These are phyloP conservation scores for Bombus breviceps DNA, from an alignment of 1,140 invertebrate species.

Conservation along the genomic window DNA sequence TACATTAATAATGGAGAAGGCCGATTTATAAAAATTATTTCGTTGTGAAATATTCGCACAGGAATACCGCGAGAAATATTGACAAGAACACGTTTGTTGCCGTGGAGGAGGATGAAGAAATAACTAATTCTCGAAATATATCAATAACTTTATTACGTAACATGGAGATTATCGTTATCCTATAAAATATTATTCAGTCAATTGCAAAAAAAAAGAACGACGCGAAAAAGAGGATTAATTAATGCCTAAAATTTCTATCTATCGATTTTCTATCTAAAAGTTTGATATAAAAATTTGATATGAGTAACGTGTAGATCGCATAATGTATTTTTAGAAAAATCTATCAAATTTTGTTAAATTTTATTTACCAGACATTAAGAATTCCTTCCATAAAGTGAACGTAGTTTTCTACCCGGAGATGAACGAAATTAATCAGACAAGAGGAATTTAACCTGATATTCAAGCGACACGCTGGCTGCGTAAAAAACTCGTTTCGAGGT, in stretches of 20 bases:
- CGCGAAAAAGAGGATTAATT: not conserved
- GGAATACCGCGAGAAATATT: not conserved
- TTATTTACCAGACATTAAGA: rapidly evolving
- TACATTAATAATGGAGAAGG: not conserved
- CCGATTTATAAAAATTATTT: not conserved
- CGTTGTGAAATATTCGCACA: not conserved
- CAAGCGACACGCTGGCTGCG: not conserved
- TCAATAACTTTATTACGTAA: not conserved
- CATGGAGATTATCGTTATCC: rapidly evolving
- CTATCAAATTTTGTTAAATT: not conserved
- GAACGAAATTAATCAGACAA: not conserved
- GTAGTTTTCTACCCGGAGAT: not conserved
- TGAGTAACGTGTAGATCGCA: not conserved
- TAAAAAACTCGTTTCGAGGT: not conserved
- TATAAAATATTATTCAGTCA: not conserved
- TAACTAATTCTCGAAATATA: not conserved
- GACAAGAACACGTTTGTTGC: not conserved
- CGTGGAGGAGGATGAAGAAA: not conserved
- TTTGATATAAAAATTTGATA: not conserved
- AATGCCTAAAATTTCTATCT: not conserved
- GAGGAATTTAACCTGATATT: not conserved
- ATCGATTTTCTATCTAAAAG: not conserved
- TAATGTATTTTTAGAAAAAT: not conserved
- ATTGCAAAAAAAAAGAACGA: not conserved
- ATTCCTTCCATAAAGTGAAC: not conserved